Evolutionary conservation across 2,113 vertebrate genomes (phyloP), one percentile per base, ranked within the genome.

Genomic region (Turnix velox): DNA sequence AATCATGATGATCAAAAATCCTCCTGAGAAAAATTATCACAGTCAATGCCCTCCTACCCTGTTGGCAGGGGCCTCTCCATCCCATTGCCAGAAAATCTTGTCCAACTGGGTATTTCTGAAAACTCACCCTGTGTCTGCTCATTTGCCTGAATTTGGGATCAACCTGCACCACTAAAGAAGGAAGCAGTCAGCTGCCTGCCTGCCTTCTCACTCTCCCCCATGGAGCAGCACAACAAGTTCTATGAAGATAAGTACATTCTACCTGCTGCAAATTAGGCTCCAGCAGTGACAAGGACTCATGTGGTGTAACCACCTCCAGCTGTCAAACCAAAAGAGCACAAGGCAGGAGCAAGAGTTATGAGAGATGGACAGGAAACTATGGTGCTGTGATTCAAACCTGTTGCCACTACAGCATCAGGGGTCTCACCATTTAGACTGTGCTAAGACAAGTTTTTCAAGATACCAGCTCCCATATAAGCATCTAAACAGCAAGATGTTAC

Each of bases 241-340:
- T 35, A 22, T 6, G 28, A 18, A 33, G 52, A 35, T 37, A 59
- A 61, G 37, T 22, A 61, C 59, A 27, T 39, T 59, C 33, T 12
- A 24, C 31, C 37, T 33, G 33, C 43, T 46, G 46, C 12, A 31
- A 58, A 27, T 30, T 24, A 45, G 61, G 67, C 18, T 58, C 37
- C 39, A n/a, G 39, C 2, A 20, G 31, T 19, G 45, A 33, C 35
- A 11, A 2, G 22, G 25, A 42, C 33, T 68, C 2, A 0, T 24
- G 18, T 15, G 1, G 0, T 55, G 46, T 20, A 55, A 82, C 14
- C 30, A 39, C 51, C 13, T 42, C n/a, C 0, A 1, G n/a, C 31
- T 27, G 40, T 13, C 33, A 69, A 5, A 63, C 18, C 2, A 0
- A 55, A 46, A 76, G 7, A 31, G 17, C 28, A 66, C 43, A 80